Conservation (phyloP, 2,888 invertebrate species). For the Diadegma fenestrale region DNA sequence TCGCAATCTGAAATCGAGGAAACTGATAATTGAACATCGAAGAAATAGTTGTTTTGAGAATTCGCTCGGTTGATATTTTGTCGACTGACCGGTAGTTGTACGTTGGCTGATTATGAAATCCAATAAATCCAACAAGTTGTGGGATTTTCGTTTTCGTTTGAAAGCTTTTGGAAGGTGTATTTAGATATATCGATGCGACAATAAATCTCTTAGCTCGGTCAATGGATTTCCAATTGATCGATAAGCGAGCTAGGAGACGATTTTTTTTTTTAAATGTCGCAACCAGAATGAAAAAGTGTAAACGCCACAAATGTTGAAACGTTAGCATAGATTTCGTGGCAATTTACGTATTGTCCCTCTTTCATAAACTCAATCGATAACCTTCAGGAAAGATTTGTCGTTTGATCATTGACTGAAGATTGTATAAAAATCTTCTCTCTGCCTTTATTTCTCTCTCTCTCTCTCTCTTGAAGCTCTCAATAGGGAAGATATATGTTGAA, state of each 20-base stretch:
- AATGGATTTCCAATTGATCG: slow-evolving; percentile 2
- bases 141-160: neutral
- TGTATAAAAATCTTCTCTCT: neutral
- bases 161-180: neutral
- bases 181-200: neutral
- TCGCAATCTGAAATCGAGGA: neutral
- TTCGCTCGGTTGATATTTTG: neutral
- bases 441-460: neutral
- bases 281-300: slow-evolving; percentile 29
- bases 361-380: neutral
- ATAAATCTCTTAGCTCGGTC: neutral
- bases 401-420: neutral
- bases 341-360: neutral
- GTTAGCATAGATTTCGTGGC: neutral
- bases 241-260: slow-evolving; percentile 1
- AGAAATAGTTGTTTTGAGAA: neutral
- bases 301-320: neutral
- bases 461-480: neutral
- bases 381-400: neutral
- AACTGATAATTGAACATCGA: neutral
- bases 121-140: neutral
- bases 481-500: slow-evolving; percentile 8
- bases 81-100: neutral
- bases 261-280: neutral
- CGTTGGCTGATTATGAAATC: neutral